Base-by-base conservation (phyloP, 2,888 invertebrate species). In the Papilio demoleus region DNA sequence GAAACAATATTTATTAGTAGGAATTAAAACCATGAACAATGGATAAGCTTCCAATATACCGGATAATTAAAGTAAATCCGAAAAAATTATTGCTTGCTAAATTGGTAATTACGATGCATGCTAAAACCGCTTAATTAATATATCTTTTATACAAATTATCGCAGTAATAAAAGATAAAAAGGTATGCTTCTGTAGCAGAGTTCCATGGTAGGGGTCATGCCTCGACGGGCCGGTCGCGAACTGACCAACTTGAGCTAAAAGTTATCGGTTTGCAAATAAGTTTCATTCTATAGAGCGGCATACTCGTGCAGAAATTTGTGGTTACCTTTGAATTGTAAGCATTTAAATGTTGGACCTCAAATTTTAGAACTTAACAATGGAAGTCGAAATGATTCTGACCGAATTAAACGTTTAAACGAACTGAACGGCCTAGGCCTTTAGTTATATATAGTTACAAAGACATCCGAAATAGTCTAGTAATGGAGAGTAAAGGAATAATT, bases 291-390 rank as follows among this genome's bases (percentile, higher is more conserved):
- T 87, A 84, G 84, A 82, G 80, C 81, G 78, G 81, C 87, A 88
- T 85, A 88, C 87, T 90, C 88, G 85, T 90, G 88, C 85, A 86
- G 77, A 90, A 90, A 88, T 90, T 90, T 90, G 91, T 84, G 90
- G 90, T 88, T 90, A 90, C 91, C 90, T 90, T 90, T 91, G 90
- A 89, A 90, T 88, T 88, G 90, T 90, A 90, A 90, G 90, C 89
- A 89, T 90, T 90, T 89, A 88, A 89, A 91, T 88, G 90, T 89
- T 87, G 85, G 88, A 87, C 85, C 88, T 85, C 85, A 87, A 89
- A 88, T 90, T 90, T 88, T 80, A 85, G 82, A 90, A 90, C 88
- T 87, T 86, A 90, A 90, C 90, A 90, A 90, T 90, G 84, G 90
- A 88, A 90, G 88, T 87, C 87, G 83, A 88, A 76, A 90, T 90